These are phyloP conservation scores for Gallirallus australis DNA, from an alignment of 2,797 vertebrate species.

Conservation along the genomic window DNA sequence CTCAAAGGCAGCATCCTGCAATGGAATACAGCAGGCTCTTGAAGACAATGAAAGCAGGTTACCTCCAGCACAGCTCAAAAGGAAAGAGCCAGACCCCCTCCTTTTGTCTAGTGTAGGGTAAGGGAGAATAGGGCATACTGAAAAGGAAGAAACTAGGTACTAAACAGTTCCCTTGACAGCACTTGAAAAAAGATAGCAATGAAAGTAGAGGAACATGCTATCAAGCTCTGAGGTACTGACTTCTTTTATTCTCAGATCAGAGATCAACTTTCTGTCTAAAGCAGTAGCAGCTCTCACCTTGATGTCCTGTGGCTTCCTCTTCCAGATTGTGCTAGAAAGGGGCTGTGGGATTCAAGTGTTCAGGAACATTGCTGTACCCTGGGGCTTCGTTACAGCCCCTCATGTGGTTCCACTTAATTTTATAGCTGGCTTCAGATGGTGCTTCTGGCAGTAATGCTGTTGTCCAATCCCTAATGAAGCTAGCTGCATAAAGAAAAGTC, in stretches of 20 bases:
- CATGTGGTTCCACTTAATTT: constrained; percentile 35
- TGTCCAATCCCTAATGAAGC: background rate
- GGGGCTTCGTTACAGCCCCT: constrained; percentile 13
- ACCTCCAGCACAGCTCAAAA: background rate
- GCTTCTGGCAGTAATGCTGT: background rate
- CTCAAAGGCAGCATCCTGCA: background rate
- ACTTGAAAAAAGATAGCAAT: background rate
- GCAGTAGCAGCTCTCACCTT: background rate
- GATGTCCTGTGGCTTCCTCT: background rate
- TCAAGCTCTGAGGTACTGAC: too few species aligned
- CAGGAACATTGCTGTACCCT: background rate
- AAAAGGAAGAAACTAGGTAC: background rate
- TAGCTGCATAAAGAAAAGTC: background rate
- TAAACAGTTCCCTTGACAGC: background rate
- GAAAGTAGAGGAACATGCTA: background rate
- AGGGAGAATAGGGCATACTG: background rate
- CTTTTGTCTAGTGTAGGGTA: background rate
- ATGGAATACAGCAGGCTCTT: background rate
- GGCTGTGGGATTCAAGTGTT: background rate
- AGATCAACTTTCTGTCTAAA: background rate
- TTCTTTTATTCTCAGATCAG: background rate
- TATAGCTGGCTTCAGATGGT: constrained; percentile 47
- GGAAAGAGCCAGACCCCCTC: background rate
- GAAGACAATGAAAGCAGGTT: background rate
- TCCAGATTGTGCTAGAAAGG: background rate